Evolutionary conservation across 2,797 vertebrate species (phyloP), one percentile per base, ranked within the genome.

Genomic region (Synanceia verrucosa): DNA sequence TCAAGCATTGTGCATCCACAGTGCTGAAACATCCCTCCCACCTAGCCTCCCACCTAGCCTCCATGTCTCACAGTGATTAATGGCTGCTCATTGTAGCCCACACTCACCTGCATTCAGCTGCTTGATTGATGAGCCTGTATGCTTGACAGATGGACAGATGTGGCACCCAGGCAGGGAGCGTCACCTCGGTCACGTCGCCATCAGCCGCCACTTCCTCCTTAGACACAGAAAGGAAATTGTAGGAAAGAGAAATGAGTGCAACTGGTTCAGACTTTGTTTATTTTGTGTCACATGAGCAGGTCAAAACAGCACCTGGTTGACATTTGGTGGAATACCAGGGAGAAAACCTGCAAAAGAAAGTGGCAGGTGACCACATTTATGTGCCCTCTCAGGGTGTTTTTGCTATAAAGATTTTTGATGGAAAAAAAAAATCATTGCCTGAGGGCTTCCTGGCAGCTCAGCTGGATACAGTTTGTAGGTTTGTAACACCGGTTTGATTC

Each of bases 91-190:
- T 60, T 21, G 78, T 23, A 19, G 70, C 85, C 57, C 75, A 37
- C 83, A 60, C 87, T 85, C 64, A 74, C 82, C 80, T 80, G 84
- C 82, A 21, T 50, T 84, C 80, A 72, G 73, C 71, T 9, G 56
- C 24, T 52, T 90, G 91, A 92, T 87, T 83, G 90, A 91, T 90
- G 88, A 69, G 67, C 53, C 76, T 47, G 60, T 36, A 31, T 23
- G 63, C 11, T 26, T 84, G 88, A 87, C 89, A 90, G 87, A 75
- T 78, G 84, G 83, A 84, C 83, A 84, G 88, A 88, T 82, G 86
- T 75, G 81, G 79, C 69, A 64, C 33, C 62, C 84, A 44, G 55
- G 62, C 70, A 63, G 67, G 53, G 44, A 81, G 75, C 33, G 14
- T 50, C 73, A 52, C 68, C 67, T 66, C 58, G 1, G 56, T 50